Conservation (phyloP, 2,797 vertebrate genomes). For the Podarcis siculus region DNA sequence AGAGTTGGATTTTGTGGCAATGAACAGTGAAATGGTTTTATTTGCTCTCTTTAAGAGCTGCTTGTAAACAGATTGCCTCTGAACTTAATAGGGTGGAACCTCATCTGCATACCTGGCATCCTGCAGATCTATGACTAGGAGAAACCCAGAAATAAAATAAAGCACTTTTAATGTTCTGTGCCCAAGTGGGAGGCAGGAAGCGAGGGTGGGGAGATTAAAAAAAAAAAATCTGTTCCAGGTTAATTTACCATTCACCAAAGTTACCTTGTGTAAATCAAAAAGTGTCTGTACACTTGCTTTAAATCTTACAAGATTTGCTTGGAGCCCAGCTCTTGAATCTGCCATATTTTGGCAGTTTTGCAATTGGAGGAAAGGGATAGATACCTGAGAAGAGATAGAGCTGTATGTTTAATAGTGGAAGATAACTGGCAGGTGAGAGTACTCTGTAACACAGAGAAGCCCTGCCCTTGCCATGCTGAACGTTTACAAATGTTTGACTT, state of each 20-base stretch:
- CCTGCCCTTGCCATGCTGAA: not conserved
- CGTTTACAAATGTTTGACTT: too few species aligned
- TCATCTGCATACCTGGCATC: not conserved
- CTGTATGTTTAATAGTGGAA: not conserved
- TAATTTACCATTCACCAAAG: not conserved
- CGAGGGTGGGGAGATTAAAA: too few species aligned
- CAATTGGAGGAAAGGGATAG: not conserved
- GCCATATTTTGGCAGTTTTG: not conserved
- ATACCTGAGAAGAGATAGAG: not conserved
- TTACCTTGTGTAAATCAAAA: not conserved
- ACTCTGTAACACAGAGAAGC: not conserved
- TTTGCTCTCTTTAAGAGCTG: not conserved
- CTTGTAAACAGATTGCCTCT: not conserved
- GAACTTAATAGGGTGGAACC: not conserved
- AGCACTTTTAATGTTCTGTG: not conserved
- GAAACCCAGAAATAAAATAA: not conserved
- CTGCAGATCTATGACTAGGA: not conserved
- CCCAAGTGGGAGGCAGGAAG: not conserved
- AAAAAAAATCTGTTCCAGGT: not conserved
- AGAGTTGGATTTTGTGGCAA: not conserved
- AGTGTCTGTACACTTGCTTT: not conserved
- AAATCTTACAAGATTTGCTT: not conserved
- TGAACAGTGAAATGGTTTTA: fast-evolving
- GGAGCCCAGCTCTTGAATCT: not conserved
- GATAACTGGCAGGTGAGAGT: not conserved